A percentile compares a stretch with the other conserved stretches of the same genome.
Evolutionary conservation across 2,113 vertebrate genomes (phyloP).

Genomic region (Smithornis capensis): DNA sequence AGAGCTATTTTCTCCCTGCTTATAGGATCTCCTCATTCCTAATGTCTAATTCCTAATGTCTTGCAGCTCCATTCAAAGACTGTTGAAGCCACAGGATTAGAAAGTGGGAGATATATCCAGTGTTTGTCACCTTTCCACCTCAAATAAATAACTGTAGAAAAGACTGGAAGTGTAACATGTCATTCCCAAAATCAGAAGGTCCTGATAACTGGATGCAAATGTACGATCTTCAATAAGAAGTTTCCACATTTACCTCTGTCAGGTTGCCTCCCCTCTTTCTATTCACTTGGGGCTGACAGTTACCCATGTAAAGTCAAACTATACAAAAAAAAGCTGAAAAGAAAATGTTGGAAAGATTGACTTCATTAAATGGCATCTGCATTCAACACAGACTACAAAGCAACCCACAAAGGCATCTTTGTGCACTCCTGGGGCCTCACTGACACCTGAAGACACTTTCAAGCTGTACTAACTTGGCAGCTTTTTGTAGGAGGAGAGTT

Average conservation of each 20-base stretch:
- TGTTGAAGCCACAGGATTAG: background rate
- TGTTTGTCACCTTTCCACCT: background rate
- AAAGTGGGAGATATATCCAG: background rate
- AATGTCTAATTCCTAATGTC: too few relatives aligned
- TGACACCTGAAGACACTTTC: background rate
- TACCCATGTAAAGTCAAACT: background rate
- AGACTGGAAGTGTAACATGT: background rate
- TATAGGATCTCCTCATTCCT: background rate
- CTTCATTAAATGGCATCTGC: slow-evolving; percentile 13
- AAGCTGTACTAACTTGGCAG: background rate
- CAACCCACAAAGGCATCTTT: background rate
- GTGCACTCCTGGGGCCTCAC: background rate
- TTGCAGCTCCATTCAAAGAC: background rate
- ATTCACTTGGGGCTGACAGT: background rate
- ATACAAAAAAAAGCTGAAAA: background rate
- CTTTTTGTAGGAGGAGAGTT: background rate
- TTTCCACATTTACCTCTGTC: background rate
- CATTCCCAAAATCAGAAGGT: background rate
- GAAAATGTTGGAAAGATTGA: background rate
- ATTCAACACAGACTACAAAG: background rate
- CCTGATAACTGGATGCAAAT: background rate
- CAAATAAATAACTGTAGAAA: background rate
- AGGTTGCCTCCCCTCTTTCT: background rate
- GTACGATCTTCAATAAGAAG: background rate
- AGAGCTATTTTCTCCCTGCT: background rate